These are phyloP conservation scores for Electrona antarctica DNA, from an alignment of 2,113 vertebrate genomes.

Conservation along the genomic window DNA sequence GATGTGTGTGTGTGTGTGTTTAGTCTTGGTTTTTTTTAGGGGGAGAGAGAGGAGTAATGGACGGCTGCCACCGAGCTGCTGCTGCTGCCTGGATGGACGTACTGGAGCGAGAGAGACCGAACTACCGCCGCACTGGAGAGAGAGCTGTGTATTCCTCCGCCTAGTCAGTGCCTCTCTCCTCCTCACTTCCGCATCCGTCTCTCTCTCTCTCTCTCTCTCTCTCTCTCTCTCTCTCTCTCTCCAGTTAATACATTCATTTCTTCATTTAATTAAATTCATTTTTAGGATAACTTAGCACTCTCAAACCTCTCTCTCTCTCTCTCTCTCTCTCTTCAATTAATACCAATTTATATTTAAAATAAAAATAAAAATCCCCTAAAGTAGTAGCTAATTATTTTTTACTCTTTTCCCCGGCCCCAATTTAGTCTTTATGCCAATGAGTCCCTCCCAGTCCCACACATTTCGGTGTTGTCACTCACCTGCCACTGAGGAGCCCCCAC, in stretches of 20 bases:
- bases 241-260: not conserved
- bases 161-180: not conserved
- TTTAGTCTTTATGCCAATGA: too few species aligned
- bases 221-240: not conserved
- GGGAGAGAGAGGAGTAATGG: slow-evolving; percentile 56
- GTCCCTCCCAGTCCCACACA: too few species aligned
- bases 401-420: too few species aligned
- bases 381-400: too few species aligned
- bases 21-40: slow-evolving; percentile 27
- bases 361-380: too few species aligned
- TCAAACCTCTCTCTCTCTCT: not conserved
- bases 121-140: slow-evolving; percentile 35
- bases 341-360: too few species aligned
- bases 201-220: not conserved
- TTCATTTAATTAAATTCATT: too few species aligned
- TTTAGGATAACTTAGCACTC: too few species aligned
- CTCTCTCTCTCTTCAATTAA: too few species aligned
- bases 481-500: too few species aligned
- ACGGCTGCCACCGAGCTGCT: slow-evolving; percentile 45
- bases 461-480: too few species aligned
- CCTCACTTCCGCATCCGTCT: not conserved
- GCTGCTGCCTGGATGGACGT: slow-evolving; percentile 15
- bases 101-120: slow-evolving; percentile 43
- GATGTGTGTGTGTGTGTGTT: slow-evolving; percentile 24
- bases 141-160: slow-evolving; percentile 67